A percentile compares a stretch with the other conserved stretches of the same genome.
phyloP scores from a whole-genome alignment of 2,797 vertebrate genomes.

The Sebastes alutus region DNA sequence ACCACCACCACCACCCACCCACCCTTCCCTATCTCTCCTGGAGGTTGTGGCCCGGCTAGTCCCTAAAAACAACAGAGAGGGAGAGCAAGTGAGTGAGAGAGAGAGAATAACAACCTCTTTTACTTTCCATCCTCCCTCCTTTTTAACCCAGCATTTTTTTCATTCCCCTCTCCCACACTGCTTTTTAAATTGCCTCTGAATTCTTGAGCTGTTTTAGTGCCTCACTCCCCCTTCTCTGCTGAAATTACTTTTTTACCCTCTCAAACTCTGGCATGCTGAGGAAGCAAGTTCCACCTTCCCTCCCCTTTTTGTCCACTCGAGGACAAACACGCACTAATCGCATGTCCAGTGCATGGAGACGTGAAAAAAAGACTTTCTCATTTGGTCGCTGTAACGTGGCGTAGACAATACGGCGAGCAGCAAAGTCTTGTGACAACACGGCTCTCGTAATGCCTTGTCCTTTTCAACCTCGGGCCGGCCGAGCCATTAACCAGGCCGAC shows the following conservation, averaged over 20 bases:
- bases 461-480: slow-evolving; percentile 55
- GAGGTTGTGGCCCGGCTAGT: slow-evolving; percentile 84
- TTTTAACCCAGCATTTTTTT: slow-evolving; percentile 83
- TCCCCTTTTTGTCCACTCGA: slow-evolving; percentile 74
- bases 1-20: slow-evolving; percentile 68
- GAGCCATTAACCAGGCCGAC: slow-evolving; percentile 60
- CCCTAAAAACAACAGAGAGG: slow-evolving; percentile 86
- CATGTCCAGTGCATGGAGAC: slow-evolving; percentile 12
- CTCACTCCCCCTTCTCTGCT: slow-evolving; percentile 83
- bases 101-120: slow-evolving; percentile 85
- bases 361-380: slow-evolving; percentile 3
- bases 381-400: slow-evolving; percentile 17
- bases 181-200: slow-evolving; percentile 89
- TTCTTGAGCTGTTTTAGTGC: slow-evolving; percentile 88
- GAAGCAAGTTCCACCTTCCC: slow-evolving; percentile 80
- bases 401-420: background rate
- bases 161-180: slow-evolving; percentile 87
- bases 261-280: slow-evolving; percentile 83
- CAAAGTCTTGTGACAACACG: slow-evolving; percentile 45
- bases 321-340: slow-evolving; percentile 66
- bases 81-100: slow-evolving; percentile 39
- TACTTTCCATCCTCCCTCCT: slow-evolving; percentile 84
- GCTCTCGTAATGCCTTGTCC: slow-evolving; percentile 60
- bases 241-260: slow-evolving; percentile 87
- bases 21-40: slow-evolving; percentile 79